Conservation (phyloP, 2,113 vertebrate species). For the Collichthys lucidus region DNA sequence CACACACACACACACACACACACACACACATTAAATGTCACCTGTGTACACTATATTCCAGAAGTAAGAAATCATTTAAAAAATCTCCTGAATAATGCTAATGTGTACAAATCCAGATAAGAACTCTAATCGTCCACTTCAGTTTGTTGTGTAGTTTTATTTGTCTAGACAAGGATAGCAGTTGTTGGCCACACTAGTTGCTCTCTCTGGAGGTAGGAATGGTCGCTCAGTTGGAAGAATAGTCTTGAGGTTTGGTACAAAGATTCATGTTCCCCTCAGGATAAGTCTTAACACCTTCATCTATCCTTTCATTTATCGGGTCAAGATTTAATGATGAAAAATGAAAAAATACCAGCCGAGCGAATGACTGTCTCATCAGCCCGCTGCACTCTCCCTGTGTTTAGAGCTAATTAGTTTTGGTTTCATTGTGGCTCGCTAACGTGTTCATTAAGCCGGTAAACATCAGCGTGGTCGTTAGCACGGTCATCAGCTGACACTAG, state of each 20-base stretch:
- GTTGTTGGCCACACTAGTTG: not conserved
- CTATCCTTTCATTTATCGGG: not conserved
- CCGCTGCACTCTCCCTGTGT: too few relatives aligned
- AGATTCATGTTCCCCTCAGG: not conserved
- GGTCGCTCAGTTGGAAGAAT: not conserved
- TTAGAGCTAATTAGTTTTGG: too few relatives aligned
- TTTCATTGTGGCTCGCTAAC: too few relatives aligned
- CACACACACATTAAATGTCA: not conserved
- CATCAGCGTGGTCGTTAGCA: too few relatives aligned
- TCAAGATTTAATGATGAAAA: not conserved
- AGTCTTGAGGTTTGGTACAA: not conserved
- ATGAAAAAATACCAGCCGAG: too few relatives aligned
- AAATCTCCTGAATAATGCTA: not conserved
- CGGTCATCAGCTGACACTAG: too few relatives aligned
- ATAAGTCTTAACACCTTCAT: not conserved
- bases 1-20: conserved; percentile 1
- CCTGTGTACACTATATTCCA: not conserved
- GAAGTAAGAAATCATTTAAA: not conserved
- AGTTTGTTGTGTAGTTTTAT: not conserved
- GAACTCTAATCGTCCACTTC: not conserved
- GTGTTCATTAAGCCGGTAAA: too few relatives aligned
- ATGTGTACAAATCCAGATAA: not conserved
- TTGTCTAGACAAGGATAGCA: not conserved
- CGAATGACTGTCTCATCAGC: too few relatives aligned
- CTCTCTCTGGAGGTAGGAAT: not conserved